A percentile compares a stretch with the other conserved stretches of the same genome.
Evolutionary conservation across 1,140 invertebrate genomes (phyloP).

Genomic region (Zeugodacus cucurbitae): DNA sequence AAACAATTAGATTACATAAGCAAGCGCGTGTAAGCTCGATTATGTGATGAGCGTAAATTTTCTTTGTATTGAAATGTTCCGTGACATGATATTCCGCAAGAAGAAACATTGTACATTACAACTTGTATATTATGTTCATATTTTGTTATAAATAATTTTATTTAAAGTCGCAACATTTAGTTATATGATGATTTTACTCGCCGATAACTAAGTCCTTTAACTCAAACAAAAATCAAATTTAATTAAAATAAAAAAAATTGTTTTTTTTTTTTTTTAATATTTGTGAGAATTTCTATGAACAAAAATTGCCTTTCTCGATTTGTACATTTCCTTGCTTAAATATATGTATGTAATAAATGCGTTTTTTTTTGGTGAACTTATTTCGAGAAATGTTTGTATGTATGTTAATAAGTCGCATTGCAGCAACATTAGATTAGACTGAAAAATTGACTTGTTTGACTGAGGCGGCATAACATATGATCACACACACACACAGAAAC

Average conservation of each 20-base stretch:
- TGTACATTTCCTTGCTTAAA: background rate
- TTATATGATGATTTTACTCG: background rate
- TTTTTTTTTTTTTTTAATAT: background rate
- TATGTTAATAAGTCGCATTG: background rate
- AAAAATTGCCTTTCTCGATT: background rate
- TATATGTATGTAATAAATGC: background rate
- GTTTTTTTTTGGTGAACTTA: background rate
- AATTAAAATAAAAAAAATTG: background rate
- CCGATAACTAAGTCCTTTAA: background rate
- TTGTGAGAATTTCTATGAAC: background rate
- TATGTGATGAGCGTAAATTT: background rate
- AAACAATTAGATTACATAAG: background rate
- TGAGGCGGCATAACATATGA: background rate
- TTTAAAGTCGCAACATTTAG: background rate
- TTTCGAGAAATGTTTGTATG: background rate
- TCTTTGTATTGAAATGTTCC: constrained; percentile 22
- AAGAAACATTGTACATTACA: constrained; percentile 3
- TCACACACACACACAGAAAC: no score
- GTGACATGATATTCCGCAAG: background rate
- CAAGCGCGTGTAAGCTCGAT: background rate
- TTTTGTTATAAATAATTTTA: constrained; percentile 6
- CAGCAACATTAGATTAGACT: background rate
- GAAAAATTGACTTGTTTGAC: background rate
- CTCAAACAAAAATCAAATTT: background rate
- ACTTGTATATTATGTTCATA: constrained; percentile 30